These are phyloP conservation scores for Catonia carolina DNA, from an alignment of 2,888 invertebrate species.

Conservation along the genomic window DNA sequence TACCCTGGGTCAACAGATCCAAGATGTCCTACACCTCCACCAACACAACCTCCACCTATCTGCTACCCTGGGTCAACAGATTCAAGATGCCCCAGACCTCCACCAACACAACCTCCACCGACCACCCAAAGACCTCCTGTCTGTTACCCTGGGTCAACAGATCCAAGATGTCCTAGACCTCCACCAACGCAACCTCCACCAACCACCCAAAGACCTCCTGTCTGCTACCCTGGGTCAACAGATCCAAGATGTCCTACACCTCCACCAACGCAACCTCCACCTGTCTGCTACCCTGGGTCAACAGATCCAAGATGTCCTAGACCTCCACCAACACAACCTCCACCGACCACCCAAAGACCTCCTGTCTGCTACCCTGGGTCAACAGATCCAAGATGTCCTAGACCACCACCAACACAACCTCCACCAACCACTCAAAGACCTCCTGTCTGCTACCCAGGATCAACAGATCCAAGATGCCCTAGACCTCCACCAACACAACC, in stretches of 20 bases:
- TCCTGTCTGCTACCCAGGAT: slow-evolving; percentile 36
- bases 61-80: slow-evolving; percentile 38
- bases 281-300: slow-evolving; percentile 36
- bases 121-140: slow-evolving; percentile 30
- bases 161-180: slow-evolving; percentile 41
- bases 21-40: slow-evolving; percentile 22
- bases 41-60: slow-evolving; percentile 23
- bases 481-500: slow-evolving; percentile 39
- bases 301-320: slow-evolving; percentile 27
- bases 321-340: slow-evolving; percentile 15
- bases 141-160: slow-evolving; percentile 41
- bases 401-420: slow-evolving; percentile 28
- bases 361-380: slow-evolving; percentile 36
- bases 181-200: slow-evolving; percentile 38
- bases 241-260: slow-evolving; percentile 37
- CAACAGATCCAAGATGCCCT: slow-evolving; percentile 34
- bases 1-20: slow-evolving; percentile 33
- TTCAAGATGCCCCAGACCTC: slow-evolving; percentile 36
- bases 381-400: slow-evolving; percentile 35
- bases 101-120: slow-evolving; percentile 31
- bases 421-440: slow-evolving; percentile 29
- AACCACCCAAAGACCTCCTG: slow-evolving; percentile 25
- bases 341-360: slow-evolving; percentile 18
- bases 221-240: slow-evolving; percentile 28
- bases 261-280: slow-evolving; percentile 33